Base-by-base conservation (phyloP, 2,888 invertebrate genomes). In the Piscicola geometra region DNA sequence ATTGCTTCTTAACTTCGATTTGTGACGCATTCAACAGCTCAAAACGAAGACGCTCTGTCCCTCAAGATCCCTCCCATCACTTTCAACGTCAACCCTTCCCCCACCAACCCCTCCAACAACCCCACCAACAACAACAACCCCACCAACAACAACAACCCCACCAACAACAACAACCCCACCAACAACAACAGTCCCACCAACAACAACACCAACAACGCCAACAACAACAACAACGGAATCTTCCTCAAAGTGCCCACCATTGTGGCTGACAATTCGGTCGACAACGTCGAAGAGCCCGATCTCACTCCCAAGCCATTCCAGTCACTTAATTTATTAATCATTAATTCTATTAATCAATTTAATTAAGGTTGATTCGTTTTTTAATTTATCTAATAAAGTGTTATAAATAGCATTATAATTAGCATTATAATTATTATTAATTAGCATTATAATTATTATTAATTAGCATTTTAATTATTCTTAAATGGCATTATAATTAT, bases 231-330 rank as follows among this genome's bases (percentile, higher is more conserved):
- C 33, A 47, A 1, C 52, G 28, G 5, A 50, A 50, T 47, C 56
- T 50, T 71, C 32, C 28, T 71, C 30, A 71, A 47, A 3, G 50
- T 41, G 3, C 73, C 73, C 0, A 35, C n/a, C 30, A 33, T 64
- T 35, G 28, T 64, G 9, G 36, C 73, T 0, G 73, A 73, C 21
- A 73, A n/a, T 5, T 73, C 73, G 25, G 33, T 30, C 0, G 73
- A 73, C 25, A 41, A 25, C n/a, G 32, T 47, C n/a, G 60, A 56
- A 5, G 60, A 56, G 15, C n/a, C 21, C 5, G 25, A 25, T 25
- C 21, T 56, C 12, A 15, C 60, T 25, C 60, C 60, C 21, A 56
- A 56, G n/a, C 60, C 60, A 18, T 56, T 56, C 60, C 60, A 56
- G 60, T 56, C 50, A 47, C 12, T 21, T n/a, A n/a, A n/a, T n/a